phyloP scores from a whole-genome alignment of 2,888 invertebrate species.

The Rhingia campestris region DNA sequence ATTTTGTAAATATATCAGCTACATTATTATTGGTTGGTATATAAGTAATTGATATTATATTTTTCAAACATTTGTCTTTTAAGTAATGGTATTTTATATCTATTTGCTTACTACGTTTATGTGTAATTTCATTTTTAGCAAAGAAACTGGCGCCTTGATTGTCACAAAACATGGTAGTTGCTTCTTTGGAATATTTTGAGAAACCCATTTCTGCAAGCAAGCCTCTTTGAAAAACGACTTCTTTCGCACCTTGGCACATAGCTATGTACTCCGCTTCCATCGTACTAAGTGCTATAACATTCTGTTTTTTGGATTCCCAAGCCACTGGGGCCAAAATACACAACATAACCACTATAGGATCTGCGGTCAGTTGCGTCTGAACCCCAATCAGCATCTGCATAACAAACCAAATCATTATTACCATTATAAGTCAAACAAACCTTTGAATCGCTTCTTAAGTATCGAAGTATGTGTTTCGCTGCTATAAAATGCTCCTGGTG shows the following conservation, averaged over 20 bases:
- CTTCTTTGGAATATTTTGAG: conserved; percentile 5
- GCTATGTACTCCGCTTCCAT: conserved; percentile 74
- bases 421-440: conserved; percentile 30
- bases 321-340: conserved; percentile 55
- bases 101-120: conserved; percentile 71
- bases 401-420: conserved; percentile 50
- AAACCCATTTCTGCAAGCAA: conserved; percentile 62
- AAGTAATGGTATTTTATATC: conserved; percentile 53
- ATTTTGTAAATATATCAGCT: conserved; percentile 17
- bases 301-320: conserved; percentile 71
- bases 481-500: conserved; percentile 70
- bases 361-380: conserved; percentile 60
- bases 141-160: conserved; percentile 35
- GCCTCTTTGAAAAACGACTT: conserved; percentile 54
- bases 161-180: conserved; percentile 33
- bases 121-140: conserved; percentile 58
- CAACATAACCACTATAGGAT: conserved; percentile 56
- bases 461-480: conserved; percentile 68
- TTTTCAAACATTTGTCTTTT: conserved; percentile 18
- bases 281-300: conserved; percentile 52
- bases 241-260: conserved; percentile 60
- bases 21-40: conserved; percentile 23
- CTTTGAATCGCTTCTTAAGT: conserved; percentile 43
- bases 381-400: conserved; percentile 73
- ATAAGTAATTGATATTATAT: conserved; percentile 14